Conservation (phyloP, 2,113 vertebrate genomes). For the Barnardius zonarius region DNA sequence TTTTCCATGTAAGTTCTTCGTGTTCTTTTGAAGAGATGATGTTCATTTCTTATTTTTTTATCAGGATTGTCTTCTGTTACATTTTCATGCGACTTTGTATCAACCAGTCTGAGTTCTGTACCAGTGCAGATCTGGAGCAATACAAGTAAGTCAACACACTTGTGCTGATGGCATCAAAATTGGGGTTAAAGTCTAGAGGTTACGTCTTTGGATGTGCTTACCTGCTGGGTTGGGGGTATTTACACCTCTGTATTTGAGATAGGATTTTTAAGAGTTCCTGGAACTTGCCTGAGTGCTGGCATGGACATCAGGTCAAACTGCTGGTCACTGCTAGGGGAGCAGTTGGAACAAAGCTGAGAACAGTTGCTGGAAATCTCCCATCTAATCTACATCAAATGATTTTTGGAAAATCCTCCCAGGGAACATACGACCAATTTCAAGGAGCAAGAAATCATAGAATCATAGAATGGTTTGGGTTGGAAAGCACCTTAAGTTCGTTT, state of each 20-base stretch:
- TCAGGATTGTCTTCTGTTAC: neutral
- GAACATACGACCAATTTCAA: rapidly evolving
- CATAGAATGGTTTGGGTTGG: neutral
- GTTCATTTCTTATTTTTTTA: neutral
- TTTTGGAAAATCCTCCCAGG: neutral
- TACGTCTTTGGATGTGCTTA: neutral
- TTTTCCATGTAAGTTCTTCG: neutral
- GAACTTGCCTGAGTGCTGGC: neutral
- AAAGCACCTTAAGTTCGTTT: neutral
- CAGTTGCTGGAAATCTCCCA: neutral
- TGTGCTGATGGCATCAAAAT: neutral
- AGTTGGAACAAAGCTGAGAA: neutral
- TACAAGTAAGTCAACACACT: neutral
- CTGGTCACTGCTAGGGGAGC: neutral
- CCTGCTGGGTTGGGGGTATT: neutral
- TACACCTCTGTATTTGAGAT: neutral
- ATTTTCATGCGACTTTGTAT: neutral
- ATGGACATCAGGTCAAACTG: neutral
- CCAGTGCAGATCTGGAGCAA: neutral
- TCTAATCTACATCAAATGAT: neutral
- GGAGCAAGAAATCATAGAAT: neutral
- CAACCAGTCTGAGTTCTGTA: neutral
- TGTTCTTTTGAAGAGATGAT: slow-evolving; percentile 24
- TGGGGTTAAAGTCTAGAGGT: neutral
- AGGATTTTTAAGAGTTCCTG: neutral